Base-by-base conservation (phyloP, 2,797 vertebrate species). In the Ibycter americanus region DNA sequence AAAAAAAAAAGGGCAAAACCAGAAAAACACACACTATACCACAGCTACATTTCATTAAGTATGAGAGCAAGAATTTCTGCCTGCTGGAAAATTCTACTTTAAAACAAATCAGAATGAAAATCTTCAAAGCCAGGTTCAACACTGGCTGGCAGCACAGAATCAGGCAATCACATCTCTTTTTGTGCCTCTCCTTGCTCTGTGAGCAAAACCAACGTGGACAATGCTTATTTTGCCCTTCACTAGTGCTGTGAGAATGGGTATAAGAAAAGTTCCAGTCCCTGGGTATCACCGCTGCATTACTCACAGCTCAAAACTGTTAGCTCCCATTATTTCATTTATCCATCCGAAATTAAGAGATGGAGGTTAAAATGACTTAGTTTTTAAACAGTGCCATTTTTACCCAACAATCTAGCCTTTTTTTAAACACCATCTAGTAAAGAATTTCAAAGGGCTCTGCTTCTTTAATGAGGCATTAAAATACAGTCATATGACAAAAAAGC, bases 391-490 rank as follows among this genome's bases (percentile, higher is more conserved):
- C 92, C 84, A 86, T 93, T 96, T 96, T 95, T 86, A 94, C 52
- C 71, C 78, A 95, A 94, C 56, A 83, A 92, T 83, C 62, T 95
- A 36, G 38, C 71, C 68, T 85, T 93, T 94, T 73, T 94, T 94
- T 94, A 89, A 97, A 96, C 42, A 36, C 78, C 84, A 93, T 97
- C 92, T 94, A 97, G 96, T 93, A 98, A 98, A 98, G 98, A 98
- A 98, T 97, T 98, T 98, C 96, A 94, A 97, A 98, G 97, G 97
- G 92, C 92, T 98, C 97, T 98, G 78, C 81, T 91, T 97, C 83
- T 97, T 98, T 97, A 95, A 97, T 97, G 96, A 97, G 97, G 97
- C 96, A 97, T 97, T 99, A 99, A 99, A 99, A 98, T 98, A 98
- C 98, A 98, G 98, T 97, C 97, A 98, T 98, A 98, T 83, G 93